Base-by-base conservation (phyloP, 2,113 vertebrate genomes). In the Menura novaehollandiae region DNA sequence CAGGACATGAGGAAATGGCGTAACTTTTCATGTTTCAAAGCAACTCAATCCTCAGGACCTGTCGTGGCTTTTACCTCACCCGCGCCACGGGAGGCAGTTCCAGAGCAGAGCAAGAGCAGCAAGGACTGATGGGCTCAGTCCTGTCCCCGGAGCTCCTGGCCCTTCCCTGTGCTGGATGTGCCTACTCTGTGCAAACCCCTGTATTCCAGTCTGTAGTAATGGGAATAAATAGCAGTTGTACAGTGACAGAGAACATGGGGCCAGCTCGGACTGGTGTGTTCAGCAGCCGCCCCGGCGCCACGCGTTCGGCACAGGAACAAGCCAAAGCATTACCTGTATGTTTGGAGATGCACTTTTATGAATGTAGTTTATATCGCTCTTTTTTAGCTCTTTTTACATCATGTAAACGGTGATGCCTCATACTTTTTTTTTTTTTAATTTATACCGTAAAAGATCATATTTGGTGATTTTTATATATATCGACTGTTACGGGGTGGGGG, bases 341-440 rank as follows among this genome's bases (percentile, higher is more conserved):
- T 99, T 95, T 98, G 97, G 98, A 97, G 97, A 98, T 99, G 99
- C 99, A 99, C 99, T 99, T 99, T 99, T 98, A 98, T 98, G 98
- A 99, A 99, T 99, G 98, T 99, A 98, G 97, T 98, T 98, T 97
- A 96, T 98, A 99, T 98, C 94, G 94, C 97, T 97, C 88, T 97
- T 98, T 98, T 98, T 98, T 98, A 97, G 97, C 97, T 98, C 98
- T 98, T 99, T 99, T 99, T 99, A 99, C 98, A 98, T 98, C 98
- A 98, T 98, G 98, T 98, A 97, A 98, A 97, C 95, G 73, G 97
- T 98, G 98, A 98, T 98, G 98, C 98, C 97, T 98, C 98, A 98
- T 99, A 97, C 97, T 98, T 98, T 96, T 98, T 96, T 98, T 98
- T 98, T 97, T 95, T 98, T 98, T 97, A 98, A 99, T 99, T 98